A percentile compares a stretch with the other conserved stretches of the same genome.
Conservation (phyloP, 2,113 vertebrate genomes). For the Caracal caracal region DNA sequence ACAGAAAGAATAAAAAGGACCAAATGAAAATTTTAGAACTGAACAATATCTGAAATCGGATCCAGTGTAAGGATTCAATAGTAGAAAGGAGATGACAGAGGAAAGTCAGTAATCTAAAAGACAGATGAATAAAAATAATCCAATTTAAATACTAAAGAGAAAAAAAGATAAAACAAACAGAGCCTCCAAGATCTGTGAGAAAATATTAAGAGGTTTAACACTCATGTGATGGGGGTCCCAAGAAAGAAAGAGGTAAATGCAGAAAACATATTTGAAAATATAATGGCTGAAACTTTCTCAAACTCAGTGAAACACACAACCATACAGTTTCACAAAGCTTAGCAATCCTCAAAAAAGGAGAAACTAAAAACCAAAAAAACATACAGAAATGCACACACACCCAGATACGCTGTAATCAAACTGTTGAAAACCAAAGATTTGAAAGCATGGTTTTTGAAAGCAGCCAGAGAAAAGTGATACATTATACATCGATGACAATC, state of each 20-base stretch:
- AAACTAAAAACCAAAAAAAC: background rate
- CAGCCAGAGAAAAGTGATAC: background rate
- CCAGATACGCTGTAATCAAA: background rate
- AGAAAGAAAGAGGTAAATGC: background rate
- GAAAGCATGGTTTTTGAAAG: background rate
- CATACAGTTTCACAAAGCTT: background rate
- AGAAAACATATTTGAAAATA: background rate
- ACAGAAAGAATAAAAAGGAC: background rate
- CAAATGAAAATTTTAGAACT: background rate
- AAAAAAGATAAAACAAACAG: background rate
- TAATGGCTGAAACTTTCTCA: background rate
- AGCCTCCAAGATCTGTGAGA: background rate
- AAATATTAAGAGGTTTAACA: background rate
- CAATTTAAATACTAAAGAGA: background rate
- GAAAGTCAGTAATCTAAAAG: background rate
- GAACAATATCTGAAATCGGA: background rate
- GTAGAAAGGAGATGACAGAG: background rate
- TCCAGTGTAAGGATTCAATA: background rate
- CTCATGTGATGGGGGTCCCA: background rate
- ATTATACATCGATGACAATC: background rate
- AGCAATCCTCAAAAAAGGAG: background rate
- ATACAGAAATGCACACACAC: background rate
- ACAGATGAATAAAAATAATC: background rate
- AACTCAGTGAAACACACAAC: background rate
- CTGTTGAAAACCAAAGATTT: background rate